phyloP scores from a whole-genome alignment of 1,140 invertebrate genomes.

The Habropoda laboriosa region DNA sequence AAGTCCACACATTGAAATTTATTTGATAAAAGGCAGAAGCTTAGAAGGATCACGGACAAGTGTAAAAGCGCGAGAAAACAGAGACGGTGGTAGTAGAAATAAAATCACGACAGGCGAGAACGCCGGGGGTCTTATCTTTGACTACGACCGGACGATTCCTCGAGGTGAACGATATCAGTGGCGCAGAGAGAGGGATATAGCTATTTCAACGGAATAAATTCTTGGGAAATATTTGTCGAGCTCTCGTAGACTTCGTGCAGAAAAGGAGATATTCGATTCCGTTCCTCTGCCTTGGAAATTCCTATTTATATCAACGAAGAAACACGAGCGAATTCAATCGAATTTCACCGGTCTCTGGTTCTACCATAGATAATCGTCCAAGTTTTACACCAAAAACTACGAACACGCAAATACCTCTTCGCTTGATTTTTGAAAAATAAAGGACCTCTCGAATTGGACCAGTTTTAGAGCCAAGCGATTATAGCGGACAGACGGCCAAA shows the following conservation, averaged over 20 bases:
- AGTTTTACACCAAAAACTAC: too few species aligned
- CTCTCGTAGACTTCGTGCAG: background rate
- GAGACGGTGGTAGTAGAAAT: background rate
- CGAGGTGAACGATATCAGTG: slow-evolving; percentile 46
- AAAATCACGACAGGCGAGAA: slow-evolving; percentile 32
- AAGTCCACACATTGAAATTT: too few species aligned
- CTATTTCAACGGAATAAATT: slow-evolving; percentile 57
- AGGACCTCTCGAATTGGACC: too few species aligned
- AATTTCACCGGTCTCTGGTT: background rate
- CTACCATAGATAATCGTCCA: background rate
- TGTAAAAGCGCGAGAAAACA: background rate
- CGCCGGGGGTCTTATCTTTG: slow-evolving; percentile 32
- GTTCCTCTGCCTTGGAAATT: background rate
- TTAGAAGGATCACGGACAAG: background rate
- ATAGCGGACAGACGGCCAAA: background rate
- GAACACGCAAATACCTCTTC: too few species aligned
- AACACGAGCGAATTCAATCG: background rate
- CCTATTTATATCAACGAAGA: slow-evolving; percentile 8
- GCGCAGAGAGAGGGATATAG: slow-evolving; percentile 20
- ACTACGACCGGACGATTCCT: slow-evolving; percentile 50
- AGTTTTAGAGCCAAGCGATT: too few species aligned
- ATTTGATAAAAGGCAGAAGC: background rate
- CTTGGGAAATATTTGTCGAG: slow-evolving; percentile 60
- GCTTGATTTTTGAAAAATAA: too few species aligned
- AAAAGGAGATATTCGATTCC: slow-evolving; percentile 44